Conservation (phyloP, 1,140 invertebrate species). For the Hylyphantes graminicola region DNA sequence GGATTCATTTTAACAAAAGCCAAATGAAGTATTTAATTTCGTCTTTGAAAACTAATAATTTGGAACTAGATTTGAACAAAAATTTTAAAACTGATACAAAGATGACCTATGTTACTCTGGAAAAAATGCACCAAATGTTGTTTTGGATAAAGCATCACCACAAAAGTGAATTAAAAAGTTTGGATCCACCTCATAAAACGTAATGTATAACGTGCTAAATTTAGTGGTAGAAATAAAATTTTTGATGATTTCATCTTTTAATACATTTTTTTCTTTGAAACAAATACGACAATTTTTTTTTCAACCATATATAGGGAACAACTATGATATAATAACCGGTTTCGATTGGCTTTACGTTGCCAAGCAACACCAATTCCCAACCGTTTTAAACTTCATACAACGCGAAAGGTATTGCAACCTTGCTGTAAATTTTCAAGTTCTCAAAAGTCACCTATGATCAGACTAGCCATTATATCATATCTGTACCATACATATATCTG, state of each 20-base stretch:
- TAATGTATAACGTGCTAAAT: neutral
- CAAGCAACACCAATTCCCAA: no score
- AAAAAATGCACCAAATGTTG: constrained; percentile 25
- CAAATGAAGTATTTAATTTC: constrained; percentile 45
- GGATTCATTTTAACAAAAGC: constrained; percentile 28
- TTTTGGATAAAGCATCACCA: constrained; percentile 6
- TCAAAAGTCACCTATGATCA: no score
- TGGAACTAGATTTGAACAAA: constrained; percentile 10
- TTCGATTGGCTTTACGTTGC: no score
- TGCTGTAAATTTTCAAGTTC: no score
- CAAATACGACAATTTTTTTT: no score
- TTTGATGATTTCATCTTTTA: neutral
- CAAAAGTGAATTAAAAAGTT: neutral
- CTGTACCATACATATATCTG: no score
- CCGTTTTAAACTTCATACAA: no score
- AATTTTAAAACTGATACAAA: constrained; percentile 1
- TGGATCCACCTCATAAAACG: neutral
- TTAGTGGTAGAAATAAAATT: no score
- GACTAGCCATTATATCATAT: no score
- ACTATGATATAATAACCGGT: no score
- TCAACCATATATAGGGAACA: no score
- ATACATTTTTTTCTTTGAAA: neutral
- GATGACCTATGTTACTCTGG: constrained; percentile 4
- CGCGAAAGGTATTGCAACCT: no score
- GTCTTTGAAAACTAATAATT: neutral